Evolutionary conservation across 2,797 vertebrate genomes (phyloP), one percentile per base, ranked within the genome.

Genomic region (Peromyscus eremicus): DNA sequence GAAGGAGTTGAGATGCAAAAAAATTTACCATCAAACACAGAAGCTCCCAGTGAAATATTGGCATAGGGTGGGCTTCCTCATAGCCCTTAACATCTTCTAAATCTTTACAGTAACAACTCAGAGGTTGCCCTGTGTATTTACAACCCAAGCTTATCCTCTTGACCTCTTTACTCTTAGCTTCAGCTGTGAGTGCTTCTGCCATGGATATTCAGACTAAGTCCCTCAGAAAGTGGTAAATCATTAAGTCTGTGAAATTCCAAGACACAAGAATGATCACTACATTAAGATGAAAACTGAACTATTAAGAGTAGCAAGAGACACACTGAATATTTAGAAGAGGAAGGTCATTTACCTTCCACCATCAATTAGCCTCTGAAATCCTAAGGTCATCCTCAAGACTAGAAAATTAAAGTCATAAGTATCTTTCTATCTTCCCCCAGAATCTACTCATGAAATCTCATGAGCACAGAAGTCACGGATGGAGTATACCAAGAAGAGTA

Each of bases 191-290:
- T 92, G 81, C 23, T 97, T 92, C 91, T 91, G 96, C 98, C 98
- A 97, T 79, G 92, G 98, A 97, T 98, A 98, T 84, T 98, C 98
- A 95, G 73, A 87, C 87, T 75, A 96, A 88, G 79, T 91, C 21
- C 89, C 93, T 99, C 98, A 98, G 98, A 98, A 98, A 98, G 97
- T 98, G 97, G 98, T 99, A 99, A 98, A 99, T 98, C 98, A 98
- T 96, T 98, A 97, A 97, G 96, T 97, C 98, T 98, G 98, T 98
- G 98, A 98, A 98, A 98, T 98, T 97, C 94, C 97, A 95, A 97
- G 98, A 96, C 96, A 97, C 98, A 86, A 57, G 34, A 91, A 86
- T 94, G 60, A 86, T 97, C 96, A 97, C 62, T 23, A 85, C 94
- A 95, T 55, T 81, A 77, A 96, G 37, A 95, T 88, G 95, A 97